phyloP scores from a whole-genome alignment of 2,797 vertebrate genomes.

The Dryobates pubescens region DNA sequence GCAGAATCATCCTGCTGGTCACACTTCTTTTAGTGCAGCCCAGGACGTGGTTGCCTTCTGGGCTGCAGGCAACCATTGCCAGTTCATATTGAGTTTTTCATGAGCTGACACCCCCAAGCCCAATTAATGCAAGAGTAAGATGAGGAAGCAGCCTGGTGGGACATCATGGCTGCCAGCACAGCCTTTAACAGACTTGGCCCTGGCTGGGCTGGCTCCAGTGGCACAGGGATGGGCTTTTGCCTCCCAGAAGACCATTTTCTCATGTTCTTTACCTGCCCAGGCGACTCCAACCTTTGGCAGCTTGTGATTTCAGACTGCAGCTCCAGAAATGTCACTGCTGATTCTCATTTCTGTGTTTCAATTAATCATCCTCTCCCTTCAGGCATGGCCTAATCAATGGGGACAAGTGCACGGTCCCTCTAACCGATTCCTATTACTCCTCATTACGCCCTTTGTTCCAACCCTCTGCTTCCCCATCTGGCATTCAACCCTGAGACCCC shows the following conservation, averaged over 20 bases:
- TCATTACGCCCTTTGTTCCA: slow-evolving; percentile 27
- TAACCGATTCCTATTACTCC: slow-evolving; percentile 31
- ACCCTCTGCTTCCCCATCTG: not conserved
- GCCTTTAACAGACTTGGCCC: not conserved
- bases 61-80: too few relatives aligned
- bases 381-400: not conserved
- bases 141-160: not conserved
- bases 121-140: rapidly evolving
- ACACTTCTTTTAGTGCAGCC: too few relatives aligned
- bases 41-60: too few relatives aligned
- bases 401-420: not conserved
- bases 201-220: rapidly evolving
- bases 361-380: slow-evolving; percentile 39
- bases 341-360: not conserved
- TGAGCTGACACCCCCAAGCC: too few relatives aligned
- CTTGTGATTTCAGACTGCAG: not conserved
- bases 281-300: not conserved
- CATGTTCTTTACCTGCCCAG: not conserved
- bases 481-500: not conserved
- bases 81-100: too few relatives aligned
- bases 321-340: not conserved
- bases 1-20: too few relatives aligned
- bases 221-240: rapidly evolving
- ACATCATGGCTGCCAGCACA: rapidly evolving
- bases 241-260: not conserved